These are phyloP conservation scores for Circaetus gallicus DNA, from an alignment of 2,113 vertebrate species.

Conservation along the genomic window DNA sequence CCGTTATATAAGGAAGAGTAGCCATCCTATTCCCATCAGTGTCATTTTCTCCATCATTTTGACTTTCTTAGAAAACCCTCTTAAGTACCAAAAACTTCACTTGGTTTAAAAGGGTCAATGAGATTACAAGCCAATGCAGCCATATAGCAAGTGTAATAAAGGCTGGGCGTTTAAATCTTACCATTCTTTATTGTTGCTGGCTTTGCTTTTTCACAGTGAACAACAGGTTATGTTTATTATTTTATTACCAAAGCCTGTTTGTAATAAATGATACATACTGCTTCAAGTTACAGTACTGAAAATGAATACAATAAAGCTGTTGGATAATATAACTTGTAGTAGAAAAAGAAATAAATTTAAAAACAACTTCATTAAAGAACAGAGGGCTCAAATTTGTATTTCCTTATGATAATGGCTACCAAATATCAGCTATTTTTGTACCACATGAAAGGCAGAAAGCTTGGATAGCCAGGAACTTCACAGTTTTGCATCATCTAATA, in stretches of 20 bases:
- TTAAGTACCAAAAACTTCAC: neutral
- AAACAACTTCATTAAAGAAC: neutral
- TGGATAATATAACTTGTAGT: neutral
- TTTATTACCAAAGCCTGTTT: neutral
- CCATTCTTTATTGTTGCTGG: neutral
- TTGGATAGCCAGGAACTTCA: neutral
- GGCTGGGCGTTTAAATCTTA: neutral
- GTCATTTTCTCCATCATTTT: neutral
- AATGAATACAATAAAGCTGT: neutral
- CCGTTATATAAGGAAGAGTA: neutral
- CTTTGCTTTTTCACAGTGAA: neutral
- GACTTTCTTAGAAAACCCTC: neutral
- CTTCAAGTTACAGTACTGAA: neutral
- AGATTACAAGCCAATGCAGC: neutral
- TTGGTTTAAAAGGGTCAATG: neutral
- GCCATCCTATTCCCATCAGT: neutral
- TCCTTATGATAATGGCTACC: neutral
- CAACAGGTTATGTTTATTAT: neutral
- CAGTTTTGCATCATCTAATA: neutral
- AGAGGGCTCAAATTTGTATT: neutral
- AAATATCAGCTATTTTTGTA: neutral
- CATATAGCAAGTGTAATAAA: neutral
- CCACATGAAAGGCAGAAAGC: neutral
- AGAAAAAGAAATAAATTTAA: neutral
- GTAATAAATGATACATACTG: neutral